phyloP scores from a whole-genome alignment of 2,113 vertebrate species.

The Clarias magur region DNA sequence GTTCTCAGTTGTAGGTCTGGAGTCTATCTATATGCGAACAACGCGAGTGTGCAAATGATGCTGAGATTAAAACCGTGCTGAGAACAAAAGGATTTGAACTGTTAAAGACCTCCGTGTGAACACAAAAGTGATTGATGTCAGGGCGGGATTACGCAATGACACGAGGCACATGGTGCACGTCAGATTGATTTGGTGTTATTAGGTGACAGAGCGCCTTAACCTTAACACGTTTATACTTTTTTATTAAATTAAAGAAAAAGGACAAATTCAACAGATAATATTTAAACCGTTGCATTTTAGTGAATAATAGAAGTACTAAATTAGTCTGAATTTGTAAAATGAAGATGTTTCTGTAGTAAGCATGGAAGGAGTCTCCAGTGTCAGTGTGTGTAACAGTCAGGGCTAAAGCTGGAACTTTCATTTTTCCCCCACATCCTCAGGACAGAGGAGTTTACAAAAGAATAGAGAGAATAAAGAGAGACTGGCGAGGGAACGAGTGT shows the following conservation, averaged over 20 bases:
- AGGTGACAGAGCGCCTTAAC: not conserved
- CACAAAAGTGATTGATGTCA: slow-evolving; percentile 46
- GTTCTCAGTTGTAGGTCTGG: slow-evolving; percentile 50
- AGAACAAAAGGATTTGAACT: slow-evolving; percentile 86
- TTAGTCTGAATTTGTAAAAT: not conserved
- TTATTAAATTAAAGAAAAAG: not conserved
- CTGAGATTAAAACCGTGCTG: slow-evolving; percentile 87
- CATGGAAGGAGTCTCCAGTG: not conserved
- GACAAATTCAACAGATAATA: too few relatives aligned
- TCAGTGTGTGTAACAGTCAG: not conserved
- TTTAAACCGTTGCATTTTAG: not conserved
- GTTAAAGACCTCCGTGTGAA: slow-evolving; percentile 66
- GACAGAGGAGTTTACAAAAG: not conserved
- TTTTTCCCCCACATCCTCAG: not conserved
- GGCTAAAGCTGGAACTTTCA: not conserved
- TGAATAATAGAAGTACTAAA: not conserved
- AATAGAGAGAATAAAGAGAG: not conserved
- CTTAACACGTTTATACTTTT: not conserved
- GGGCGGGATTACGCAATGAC: slow-evolving; percentile 30
- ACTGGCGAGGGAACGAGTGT: not conserved
- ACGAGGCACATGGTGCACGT: slow-evolving; percentile 31
- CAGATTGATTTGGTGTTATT: not conserved
- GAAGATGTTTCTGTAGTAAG: not conserved
- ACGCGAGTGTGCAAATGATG: slow-evolving; percentile 82
- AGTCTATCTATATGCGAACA: slow-evolving; percentile 78